A percentile compares a stretch with the other conserved stretches of the same genome.
Evolutionary conservation across 2,888 invertebrate species (phyloP).

Genomic region (Tiliacea aurago): DNA sequence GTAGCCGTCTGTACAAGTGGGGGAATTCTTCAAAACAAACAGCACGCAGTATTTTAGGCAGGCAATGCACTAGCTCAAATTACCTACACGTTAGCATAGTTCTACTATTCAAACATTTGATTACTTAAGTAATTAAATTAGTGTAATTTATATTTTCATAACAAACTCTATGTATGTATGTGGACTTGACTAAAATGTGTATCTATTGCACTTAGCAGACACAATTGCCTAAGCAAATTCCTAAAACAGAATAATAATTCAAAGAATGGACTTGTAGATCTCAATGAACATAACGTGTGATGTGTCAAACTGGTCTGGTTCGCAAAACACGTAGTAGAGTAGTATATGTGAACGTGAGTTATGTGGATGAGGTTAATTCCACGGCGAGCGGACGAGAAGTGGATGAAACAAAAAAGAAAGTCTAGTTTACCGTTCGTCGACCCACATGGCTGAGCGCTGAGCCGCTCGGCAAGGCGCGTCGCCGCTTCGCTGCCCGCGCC

Average conservation of each 20-base stretch:
- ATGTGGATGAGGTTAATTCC: conserved; percentile 64
- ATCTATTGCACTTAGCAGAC: conserved; percentile 32
- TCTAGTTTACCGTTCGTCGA: conserved; percentile 86
- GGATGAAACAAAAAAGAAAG: conserved; percentile 87
- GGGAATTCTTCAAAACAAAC: background rate
- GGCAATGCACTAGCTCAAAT: conserved; percentile 8
- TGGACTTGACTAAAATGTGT: conserved; percentile 21
- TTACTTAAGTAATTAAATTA: background rate
- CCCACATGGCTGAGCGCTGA: conserved; percentile 77
- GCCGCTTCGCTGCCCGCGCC: conserved; percentile 50
- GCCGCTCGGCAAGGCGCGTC: conserved; percentile 56
- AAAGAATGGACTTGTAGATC: conserved; percentile 5
- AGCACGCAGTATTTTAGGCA: background rate
- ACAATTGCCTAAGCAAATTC: conserved; percentile 9
- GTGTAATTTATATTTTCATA: conserved; percentile 36
- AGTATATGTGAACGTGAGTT: conserved; percentile 53
- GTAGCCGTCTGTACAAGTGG: too few relatives aligned
- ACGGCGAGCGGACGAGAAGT: conserved; percentile 66
- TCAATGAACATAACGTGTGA: conserved; percentile 21
- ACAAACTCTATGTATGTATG: conserved; percentile 19
- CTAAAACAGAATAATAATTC: conserved; percentile 23
- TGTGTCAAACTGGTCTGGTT: conserved; percentile 42
- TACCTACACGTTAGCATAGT: background rate
- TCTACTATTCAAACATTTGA: conserved; percentile 23
- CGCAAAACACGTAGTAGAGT: conserved; percentile 45